Evolutionary conservation across 2,888 invertebrate species (phyloP).

Genomic region (Tenthredo distinguenda): DNA sequence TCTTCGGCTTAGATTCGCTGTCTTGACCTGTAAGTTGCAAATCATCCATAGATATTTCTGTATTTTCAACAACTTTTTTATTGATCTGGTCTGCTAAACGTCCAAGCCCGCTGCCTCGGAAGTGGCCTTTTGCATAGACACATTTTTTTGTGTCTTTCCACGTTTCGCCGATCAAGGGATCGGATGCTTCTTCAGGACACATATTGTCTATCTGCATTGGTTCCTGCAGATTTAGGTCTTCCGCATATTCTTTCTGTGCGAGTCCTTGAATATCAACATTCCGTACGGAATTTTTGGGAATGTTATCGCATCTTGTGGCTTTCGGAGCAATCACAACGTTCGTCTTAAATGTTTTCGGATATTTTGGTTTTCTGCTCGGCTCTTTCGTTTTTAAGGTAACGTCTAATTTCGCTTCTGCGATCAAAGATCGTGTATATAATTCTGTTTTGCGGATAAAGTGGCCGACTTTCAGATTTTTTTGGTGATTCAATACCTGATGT

Average conservation of each 20-base stretch:
- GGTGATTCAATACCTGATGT: neutral
- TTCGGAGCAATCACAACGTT: neutral
- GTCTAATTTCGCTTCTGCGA: neutral
- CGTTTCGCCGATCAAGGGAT: neutral
- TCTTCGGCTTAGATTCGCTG: neutral
- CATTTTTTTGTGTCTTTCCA: neutral
- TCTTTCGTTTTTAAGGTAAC: neutral
- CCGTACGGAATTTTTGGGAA: too few species aligned
- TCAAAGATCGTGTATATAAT: neutral
- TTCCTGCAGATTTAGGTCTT: neutral
- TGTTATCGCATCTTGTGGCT: neutral
- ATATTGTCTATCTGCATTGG: neutral
- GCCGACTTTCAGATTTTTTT: neutral
- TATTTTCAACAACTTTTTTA: neutral
- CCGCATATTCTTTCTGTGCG: too few species aligned
- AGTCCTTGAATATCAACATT: too few species aligned
- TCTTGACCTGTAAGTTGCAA: too few species aligned
- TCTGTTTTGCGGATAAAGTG: neutral
- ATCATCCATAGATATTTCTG: too few species aligned
- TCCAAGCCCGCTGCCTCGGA: neutral
- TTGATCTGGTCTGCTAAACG: neutral
- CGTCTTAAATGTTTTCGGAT: neutral
- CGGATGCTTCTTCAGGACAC: neutral
- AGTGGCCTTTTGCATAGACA: neutral
- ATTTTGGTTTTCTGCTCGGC: neutral